A percentile compares a stretch with the other conserved stretches of the same genome.
These are phyloP conservation scores for Sycophila texana DNA, from an alignment of 2,888 invertebrate genomes.

Conservation along the genomic window DNA sequence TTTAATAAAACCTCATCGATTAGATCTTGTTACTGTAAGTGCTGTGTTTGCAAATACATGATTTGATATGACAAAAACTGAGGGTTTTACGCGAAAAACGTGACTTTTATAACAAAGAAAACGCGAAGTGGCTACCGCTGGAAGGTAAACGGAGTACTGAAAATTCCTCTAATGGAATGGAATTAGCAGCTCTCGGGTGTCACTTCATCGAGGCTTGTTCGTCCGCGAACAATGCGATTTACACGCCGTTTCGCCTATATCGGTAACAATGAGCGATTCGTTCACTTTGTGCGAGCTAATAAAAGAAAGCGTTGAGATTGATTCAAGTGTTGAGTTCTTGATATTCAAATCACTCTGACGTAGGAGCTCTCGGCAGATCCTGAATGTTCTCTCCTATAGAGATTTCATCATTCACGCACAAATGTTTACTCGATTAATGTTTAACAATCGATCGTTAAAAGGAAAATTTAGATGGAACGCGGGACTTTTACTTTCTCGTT, in stretches of 20 bases:
- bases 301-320: background rate
- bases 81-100: too few species aligned
- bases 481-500: too few species aligned
- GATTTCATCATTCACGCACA: background rate
- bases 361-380: background rate
- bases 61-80: background rate
- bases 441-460: too few species aligned
- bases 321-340: background rate
- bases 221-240: background rate
- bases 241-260: background rate
- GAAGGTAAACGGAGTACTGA: background rate
- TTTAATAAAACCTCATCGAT: background rate
- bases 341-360: constrained; percentile 11
- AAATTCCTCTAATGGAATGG: constrained; percentile 13
- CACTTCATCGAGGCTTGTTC: background rate
- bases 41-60: too few species aligned
- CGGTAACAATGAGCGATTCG: constrained; percentile 14
- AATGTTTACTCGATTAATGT: too few species aligned
- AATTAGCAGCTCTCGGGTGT: constrained; percentile 9
- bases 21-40: background rate
- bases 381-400: background rate
- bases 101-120: constrained; percentile 4
- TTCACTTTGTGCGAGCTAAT: background rate
- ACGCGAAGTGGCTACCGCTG: background rate
- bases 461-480: too few species aligned